These are phyloP conservation scores for Lepidurus arcticus DNA, from an alignment of 1,140 invertebrate genomes.

Conservation along the genomic window DNA sequence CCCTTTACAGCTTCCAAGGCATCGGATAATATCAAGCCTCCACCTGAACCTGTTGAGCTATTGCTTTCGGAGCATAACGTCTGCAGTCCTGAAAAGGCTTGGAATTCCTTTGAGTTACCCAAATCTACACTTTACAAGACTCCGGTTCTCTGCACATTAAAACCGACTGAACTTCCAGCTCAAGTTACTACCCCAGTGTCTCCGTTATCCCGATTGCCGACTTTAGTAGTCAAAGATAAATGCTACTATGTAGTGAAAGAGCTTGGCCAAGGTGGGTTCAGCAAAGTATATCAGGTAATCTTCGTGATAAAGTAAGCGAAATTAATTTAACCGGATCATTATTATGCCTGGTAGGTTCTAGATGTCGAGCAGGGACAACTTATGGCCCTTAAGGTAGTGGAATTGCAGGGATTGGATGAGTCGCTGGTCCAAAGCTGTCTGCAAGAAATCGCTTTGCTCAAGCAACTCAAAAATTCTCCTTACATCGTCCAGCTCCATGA, in stretches of 20 bases:
- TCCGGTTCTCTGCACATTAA: too few species aligned
- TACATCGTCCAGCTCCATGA: slow-evolving; percentile 77
- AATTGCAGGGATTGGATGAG: slow-evolving; percentile 62
- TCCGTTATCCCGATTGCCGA: not conserved
- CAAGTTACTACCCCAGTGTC: not conserved
- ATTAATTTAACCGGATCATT: slow-evolving; percentile 26
- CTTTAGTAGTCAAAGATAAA: slow-evolving; percentile 44
- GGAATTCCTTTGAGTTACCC: not conserved
- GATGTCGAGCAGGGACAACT: slow-evolving; percentile 42
- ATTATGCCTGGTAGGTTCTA: slow-evolving; percentile 47
- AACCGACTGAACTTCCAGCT: not conserved
- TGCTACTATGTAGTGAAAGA: slow-evolving; percentile 44
- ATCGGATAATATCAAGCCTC: not conserved
- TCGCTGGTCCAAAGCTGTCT: slow-evolving; percentile 68
- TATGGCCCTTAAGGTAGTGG: slow-evolving; percentile 60
- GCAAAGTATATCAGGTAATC: slow-evolving; percentile 51
- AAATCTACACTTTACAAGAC: not conserved
- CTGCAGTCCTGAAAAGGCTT: not conserved
- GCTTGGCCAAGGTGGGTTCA: slow-evolving; percentile 57
- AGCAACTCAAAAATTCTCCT: slow-evolving; percentile 65
- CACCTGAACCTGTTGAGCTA: too few species aligned
- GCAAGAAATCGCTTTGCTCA: slow-evolving; percentile 84
- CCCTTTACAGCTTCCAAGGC: not conserved
- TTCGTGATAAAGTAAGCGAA: not conserved
- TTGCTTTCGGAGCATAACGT: too few species aligned